Evolutionary conservation across 2,888 invertebrate genomes (phyloP).

Genomic region (Patella depressa): DNA sequence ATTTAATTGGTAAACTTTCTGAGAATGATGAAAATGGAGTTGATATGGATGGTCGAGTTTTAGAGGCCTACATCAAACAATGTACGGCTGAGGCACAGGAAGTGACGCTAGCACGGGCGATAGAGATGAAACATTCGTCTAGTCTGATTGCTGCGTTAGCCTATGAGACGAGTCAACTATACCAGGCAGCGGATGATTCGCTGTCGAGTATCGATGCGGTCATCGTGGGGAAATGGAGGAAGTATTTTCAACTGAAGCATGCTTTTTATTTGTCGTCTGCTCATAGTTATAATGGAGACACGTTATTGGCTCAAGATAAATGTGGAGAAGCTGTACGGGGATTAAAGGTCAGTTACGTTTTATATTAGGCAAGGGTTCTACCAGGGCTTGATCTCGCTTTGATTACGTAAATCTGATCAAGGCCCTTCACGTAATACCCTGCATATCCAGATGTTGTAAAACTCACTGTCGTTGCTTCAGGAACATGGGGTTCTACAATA

Average conservation of each 20-base stretch:
- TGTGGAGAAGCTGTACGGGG: conserved; percentile 78
- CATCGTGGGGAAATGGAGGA: conserved; percentile 76
- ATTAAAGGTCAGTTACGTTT: conserved; percentile 74
- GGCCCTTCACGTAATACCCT: too few species aligned
- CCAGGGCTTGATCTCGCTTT: too few species aligned
- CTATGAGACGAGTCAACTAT: conserved; percentile 77
- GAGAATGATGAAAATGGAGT: conserved; percentile 72
- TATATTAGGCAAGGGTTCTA: too few species aligned
- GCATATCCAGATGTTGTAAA: too few species aligned
- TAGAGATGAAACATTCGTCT: conserved; percentile 77
- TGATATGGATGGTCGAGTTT: conserved; percentile 76
- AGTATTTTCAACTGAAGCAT: conserved; percentile 76
- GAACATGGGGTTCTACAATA: too few species aligned
- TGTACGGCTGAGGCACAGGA: conserved; percentile 80
- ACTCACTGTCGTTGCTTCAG: too few species aligned
- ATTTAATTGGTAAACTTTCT: conserved; percentile 64
- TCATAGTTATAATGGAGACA: conserved; percentile 77
- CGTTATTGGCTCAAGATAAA: conserved; percentile 76
- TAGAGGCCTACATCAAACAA: conserved; percentile 77
- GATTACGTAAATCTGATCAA: too few species aligned
- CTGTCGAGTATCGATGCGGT: conserved; percentile 73
- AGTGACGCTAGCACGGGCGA: conserved; percentile 78
- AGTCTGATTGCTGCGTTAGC: conserved; percentile 77
- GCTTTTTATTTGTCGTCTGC: conserved; percentile 78
- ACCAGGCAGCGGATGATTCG: conserved; percentile 75